These are phyloP conservation scores for Tragelaphus eurycerus DNA, from an alignment of 2,797 vertebrate species.

Conservation along the genomic window DNA sequence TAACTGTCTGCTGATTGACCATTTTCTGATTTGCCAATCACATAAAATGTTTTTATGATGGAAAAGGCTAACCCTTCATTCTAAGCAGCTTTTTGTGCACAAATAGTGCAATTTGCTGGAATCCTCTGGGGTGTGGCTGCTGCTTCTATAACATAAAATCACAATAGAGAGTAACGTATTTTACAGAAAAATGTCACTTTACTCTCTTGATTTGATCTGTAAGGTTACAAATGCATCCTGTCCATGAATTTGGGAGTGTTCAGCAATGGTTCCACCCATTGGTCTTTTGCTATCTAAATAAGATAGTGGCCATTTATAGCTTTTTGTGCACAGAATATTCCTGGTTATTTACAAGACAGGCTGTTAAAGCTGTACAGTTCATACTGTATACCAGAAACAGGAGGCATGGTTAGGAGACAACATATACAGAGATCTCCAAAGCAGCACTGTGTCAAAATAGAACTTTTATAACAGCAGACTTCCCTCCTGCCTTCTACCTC, in stretches of 20 bases:
- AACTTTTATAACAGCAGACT: background rate
- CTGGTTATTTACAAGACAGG: background rate
- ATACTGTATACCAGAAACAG: background rate
- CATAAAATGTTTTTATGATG: constrained; percentile 57
- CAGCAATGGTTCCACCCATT: background rate
- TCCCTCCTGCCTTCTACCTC: background rate
- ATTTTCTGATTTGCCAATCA: constrained; percentile 80
- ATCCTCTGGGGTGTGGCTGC: constrained; percentile 2
- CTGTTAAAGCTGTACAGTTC: background rate
- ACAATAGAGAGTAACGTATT: background rate
- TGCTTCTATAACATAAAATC: constrained; percentile 50
- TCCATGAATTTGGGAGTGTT: background rate
- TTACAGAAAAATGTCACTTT: constrained; percentile 28
- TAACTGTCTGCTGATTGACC: constrained; percentile 75
- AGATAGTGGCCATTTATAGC: background rate
- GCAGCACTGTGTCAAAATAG: background rate
- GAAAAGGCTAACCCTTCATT: constrained; percentile 66
- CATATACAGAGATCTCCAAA: background rate
- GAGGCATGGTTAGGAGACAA: background rate
- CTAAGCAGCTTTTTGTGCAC: constrained; percentile 35
- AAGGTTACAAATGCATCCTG: background rate
- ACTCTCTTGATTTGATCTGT: background rate
- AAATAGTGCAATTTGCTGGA: constrained; percentile 52
- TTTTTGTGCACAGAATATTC: background rate
- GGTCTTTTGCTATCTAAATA: background rate